Evolutionary conservation across 2,888 invertebrate species (phyloP).

Genomic region (Vesta saturnalis): DNA sequence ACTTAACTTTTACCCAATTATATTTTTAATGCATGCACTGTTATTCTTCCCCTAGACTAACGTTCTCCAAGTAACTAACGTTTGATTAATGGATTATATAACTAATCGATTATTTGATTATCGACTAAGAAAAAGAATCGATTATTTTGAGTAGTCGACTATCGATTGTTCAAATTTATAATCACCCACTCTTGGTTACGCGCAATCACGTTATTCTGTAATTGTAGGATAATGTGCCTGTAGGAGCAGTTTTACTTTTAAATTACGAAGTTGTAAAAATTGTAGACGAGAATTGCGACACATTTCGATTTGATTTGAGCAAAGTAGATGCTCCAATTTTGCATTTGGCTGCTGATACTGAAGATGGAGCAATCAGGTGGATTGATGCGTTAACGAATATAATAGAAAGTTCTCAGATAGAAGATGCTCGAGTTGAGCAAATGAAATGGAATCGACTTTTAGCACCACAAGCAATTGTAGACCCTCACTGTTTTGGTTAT

Average conservation of each 20-base stretch:
- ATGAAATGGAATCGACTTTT: slow-evolving; percentile 83
- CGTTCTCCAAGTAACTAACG: too few relatives aligned
- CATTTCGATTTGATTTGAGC: slow-evolving; percentile 71
- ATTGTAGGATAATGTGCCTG: slow-evolving; percentile 82
- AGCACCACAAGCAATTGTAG: slow-evolving; percentile 80
- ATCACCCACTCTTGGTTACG: too few relatives aligned
- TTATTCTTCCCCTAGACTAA: too few relatives aligned
- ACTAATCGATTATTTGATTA: too few relatives aligned
- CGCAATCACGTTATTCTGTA: too few relatives aligned
- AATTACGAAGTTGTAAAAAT: slow-evolving; percentile 78
- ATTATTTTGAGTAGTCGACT: too few relatives aligned
- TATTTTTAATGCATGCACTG: too few relatives aligned
- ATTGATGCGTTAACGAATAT: slow-evolving; percentile 80
- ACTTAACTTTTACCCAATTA: slow-evolving; percentile 7
- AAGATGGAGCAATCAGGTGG: slow-evolving; percentile 80
- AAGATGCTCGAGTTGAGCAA: slow-evolving; percentile 76
- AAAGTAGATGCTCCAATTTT: slow-evolving; percentile 77
- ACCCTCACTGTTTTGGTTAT: slow-evolving; percentile 94
- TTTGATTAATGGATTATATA: too few relatives aligned
- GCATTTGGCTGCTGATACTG: slow-evolving; percentile 83
- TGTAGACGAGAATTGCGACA: slow-evolving; percentile 70
- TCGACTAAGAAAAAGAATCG: too few relatives aligned
- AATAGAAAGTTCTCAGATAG: slow-evolving; percentile 67
- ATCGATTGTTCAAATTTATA: too few relatives aligned
- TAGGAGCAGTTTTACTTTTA: slow-evolving; percentile 87